Percentiles rank a stretch among this genome's conserved stretches.
Conservation (phyloP, 2,888 invertebrate species). For the Rhorus exstirpatorius region DNA sequence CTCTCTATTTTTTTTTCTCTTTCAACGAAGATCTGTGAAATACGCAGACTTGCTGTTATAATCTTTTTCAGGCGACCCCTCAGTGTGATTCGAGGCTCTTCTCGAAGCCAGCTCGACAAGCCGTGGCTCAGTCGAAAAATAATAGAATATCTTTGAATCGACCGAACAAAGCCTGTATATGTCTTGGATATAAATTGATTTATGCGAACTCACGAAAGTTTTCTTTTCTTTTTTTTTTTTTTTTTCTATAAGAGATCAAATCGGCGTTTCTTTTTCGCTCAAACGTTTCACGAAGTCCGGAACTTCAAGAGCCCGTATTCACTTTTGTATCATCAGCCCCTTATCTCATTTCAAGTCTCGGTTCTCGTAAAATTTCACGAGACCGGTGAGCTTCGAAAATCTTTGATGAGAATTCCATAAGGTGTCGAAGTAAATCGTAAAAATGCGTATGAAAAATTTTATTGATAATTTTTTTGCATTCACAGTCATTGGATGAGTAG, state of each 20-base stretch:
- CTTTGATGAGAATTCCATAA: conserved; percentile 20
- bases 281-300: conserved; percentile 12
- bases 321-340: conserved; percentile 4
- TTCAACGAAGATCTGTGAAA: neutral
- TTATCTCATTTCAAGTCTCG: neutral
- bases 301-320: conserved; percentile 50
- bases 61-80: conserved; percentile 36
- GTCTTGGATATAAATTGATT: conserved; percentile 69
- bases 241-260: conserved; percentile 23
- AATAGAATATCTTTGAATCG: conserved; percentile 54
- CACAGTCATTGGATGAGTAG: too few species aligned
- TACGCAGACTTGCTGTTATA: conserved; percentile 35
- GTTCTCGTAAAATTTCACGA: neutral
- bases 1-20: conserved; percentile 56
- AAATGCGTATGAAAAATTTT: neutral
- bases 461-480: neutral
- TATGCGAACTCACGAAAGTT: conserved; percentile 72
- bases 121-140: conserved; percentile 32
- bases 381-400: conserved; percentile 4
- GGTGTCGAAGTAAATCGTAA: neutral
- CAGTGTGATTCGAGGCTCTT: conserved; percentile 41
- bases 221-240: conserved; percentile 10
- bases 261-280: conserved; percentile 7
- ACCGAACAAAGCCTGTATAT: conserved; percentile 20
- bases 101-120: conserved; percentile 12